Percentiles rank a stretch among this genome's conserved stretches.
These are phyloP conservation scores for Tryphoninae sp. DNA, from an alignment of 2,888 invertebrate genomes.

Conservation along the genomic window DNA sequence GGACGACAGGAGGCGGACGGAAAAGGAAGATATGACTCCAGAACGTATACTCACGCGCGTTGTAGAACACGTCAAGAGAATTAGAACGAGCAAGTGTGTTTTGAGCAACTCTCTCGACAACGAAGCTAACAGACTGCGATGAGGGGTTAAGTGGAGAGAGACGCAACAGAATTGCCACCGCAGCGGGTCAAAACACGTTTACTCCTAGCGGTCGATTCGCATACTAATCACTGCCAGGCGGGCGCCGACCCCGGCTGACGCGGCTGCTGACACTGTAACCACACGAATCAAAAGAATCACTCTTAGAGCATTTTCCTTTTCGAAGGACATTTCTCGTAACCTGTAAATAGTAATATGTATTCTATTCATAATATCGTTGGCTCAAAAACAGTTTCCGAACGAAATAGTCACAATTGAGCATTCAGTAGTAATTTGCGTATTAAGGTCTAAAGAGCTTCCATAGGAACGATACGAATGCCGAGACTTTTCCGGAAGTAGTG, in stretches of 20 bases:
- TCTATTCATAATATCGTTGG: neutral
- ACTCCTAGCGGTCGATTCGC: conserved; percentile 62
- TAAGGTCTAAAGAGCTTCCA: neutral
- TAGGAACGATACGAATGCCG: neutral
- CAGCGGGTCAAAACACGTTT: conserved; percentile 62
- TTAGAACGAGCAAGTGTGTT: neutral
- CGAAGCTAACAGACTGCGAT: neutral
- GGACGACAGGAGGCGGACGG: neutral
- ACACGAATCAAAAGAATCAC: conserved; percentile 57
- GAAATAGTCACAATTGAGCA: neutral
- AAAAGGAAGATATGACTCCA: neutral
- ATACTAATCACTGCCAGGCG: conserved; percentile 72
- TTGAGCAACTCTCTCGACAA: neutral
- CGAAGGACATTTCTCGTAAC: neutral
- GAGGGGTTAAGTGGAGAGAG: neutral
- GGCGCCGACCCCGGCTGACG: conserved; percentile 76
- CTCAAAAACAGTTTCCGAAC: neutral
- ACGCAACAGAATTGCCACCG: conserved; percentile 35
- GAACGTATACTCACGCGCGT: neutral
- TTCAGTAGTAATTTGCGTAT: neutral
- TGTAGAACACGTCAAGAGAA: neutral
- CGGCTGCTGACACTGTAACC: conserved; percentile 74
- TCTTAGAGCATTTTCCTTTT: conserved; percentile 26
- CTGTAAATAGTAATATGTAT: neutral
- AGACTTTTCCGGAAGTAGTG: neutral